Evolutionary conservation across 2,888 invertebrate genomes (phyloP).

Genomic region (Lithosia quadra): DNA sequence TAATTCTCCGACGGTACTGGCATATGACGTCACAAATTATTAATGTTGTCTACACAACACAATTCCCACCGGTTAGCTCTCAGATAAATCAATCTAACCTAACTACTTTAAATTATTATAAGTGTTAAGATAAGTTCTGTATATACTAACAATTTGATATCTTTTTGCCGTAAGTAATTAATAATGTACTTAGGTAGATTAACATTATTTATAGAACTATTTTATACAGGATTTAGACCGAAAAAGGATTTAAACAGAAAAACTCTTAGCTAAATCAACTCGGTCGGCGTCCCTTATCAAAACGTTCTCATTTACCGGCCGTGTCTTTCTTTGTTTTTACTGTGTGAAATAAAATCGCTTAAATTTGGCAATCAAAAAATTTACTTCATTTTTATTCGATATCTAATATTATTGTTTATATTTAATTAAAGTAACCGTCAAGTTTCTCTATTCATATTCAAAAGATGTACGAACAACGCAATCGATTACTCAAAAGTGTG

Average conservation of each 20-base stretch:
- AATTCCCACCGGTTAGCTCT: background rate
- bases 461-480: background rate
- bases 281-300: background rate
- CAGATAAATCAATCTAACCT: background rate
- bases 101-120: background rate
- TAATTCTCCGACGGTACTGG: background rate
- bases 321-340: background rate
- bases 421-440: background rate
- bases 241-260: background rate
- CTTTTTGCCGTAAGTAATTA: background rate
- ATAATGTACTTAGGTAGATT: background rate
- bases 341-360: background rate
- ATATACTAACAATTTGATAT: no score
- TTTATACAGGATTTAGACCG: background rate
- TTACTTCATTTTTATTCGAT: no score
- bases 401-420: no score
- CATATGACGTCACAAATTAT: conserved; percentile 8
- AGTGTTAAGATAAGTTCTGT: background rate
- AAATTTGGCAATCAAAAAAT: background rate
- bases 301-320: background rate
- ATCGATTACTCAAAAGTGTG: no score
- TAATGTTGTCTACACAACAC: background rate
- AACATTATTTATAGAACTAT: background rate
- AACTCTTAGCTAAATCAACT: background rate
- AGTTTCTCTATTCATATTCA: background rate